phyloP scores from a whole-genome alignment of 2,888 invertebrate genomes.

The Chrysomela aeneicollis region DNA sequence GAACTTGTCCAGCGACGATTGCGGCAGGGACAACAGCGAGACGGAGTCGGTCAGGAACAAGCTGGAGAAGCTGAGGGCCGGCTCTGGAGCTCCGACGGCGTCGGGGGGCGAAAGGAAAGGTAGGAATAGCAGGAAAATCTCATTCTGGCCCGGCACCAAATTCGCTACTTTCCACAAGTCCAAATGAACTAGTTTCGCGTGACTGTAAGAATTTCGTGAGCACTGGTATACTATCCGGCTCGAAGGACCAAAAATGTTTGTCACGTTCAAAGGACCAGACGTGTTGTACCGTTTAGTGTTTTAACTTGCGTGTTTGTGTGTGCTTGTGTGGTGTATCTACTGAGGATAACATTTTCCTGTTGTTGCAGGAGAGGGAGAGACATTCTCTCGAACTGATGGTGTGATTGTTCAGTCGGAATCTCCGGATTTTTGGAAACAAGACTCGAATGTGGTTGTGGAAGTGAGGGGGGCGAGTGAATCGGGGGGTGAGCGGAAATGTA shows the following conservation, averaged over 20 bases:
- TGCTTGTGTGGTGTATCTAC: conserved; percentile 34
- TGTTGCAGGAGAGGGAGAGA: conserved; percentile 53
- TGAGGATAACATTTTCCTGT: conserved; percentile 46
- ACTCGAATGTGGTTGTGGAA: conserved; percentile 29
- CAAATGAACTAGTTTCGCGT: conserved; percentile 39
- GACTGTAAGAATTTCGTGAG: no score
- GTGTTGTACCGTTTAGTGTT: conserved; percentile 40
- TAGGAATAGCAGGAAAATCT: conserved; percentile 77
- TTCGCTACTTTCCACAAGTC: conserved; percentile 56
- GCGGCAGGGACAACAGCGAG: conserved; percentile 59
- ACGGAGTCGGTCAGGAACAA: conserved; percentile 58
- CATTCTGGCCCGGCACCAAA: conserved; percentile 78
- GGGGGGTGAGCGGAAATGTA: conserved; percentile 51
- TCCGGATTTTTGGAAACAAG: neutral
- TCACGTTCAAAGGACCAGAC: no score
- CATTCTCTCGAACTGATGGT: conserved; percentile 32
- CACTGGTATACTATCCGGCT: no score
- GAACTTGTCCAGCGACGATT: conserved; percentile 56
- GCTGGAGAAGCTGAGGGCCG: conserved; percentile 53
- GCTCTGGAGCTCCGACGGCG: conserved; percentile 22
- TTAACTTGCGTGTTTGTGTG: conserved; percentile 43
- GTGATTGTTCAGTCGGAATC: neutral
- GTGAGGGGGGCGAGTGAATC: conserved; percentile 32
- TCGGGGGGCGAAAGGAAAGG: conserved; percentile 62
- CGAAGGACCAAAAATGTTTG: no score